Base-by-base conservation (phyloP, 2,113 vertebrate species). In the Salminus brasiliensis region DNA sequence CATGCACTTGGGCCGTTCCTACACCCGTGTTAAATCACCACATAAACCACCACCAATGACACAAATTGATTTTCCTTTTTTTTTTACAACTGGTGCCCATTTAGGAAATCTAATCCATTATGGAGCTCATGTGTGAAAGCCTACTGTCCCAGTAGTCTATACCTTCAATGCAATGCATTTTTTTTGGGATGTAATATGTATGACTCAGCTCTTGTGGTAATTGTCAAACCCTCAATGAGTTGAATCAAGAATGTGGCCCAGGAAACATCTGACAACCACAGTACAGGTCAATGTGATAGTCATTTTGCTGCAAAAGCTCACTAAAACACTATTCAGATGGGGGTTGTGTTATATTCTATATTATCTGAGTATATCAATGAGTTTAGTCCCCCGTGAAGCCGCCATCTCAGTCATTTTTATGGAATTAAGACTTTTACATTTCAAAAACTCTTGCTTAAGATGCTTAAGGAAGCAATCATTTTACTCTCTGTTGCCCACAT, bases 1-100 rank as follows among this genome's bases (percentile, higher is more conserved):
- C 65, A 78, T 74, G 68, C 41, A 66, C 13, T 18, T 4, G 5
- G 69, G 49, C 70, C 25, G 25, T 79, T 13, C 81, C 62, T 78
- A 82, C 76, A 85, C 77, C 78, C 75, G 76, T 47, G 1, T 85
- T 87, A 81, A 55, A 87, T 90, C 84, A 88, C 36, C 68, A 79
- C 60, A 87, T 25, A 86, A 88, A 81, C 34, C 34, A 83, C 68
- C 82, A 30, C 39, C 11, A 25, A 34, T 45, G 73, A 84, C 79
- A 72, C 57, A 84, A 88, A 87, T 84, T 83, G 82, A 81, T 85
- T 88, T 88, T 84, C 25, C 16, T 18, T 49, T 12, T 62, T 5
- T 66, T 12, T 62, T 5, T 66, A 67, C 63, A 32, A 13, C 62
- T 53, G 45, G 30, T 45, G 45, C 73, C 27, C 30, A 65, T 69